These are phyloP conservation scores for Procambarus virginalis DNA, from an alignment of 1,140 invertebrate species.

Conservation along the genomic window DNA sequence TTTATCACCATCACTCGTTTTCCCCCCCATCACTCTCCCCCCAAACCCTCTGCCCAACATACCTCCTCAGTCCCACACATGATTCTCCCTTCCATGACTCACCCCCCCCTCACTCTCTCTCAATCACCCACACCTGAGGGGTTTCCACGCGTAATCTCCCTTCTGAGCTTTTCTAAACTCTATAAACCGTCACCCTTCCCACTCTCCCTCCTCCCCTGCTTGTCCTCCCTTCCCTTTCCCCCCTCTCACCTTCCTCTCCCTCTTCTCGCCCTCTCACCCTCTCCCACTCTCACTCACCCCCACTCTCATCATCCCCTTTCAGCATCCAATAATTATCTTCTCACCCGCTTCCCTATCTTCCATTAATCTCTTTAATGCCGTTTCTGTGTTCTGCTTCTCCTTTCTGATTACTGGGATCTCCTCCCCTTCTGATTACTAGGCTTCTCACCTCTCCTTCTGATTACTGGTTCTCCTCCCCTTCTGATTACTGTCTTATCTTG, in stretches of 20 bases:
- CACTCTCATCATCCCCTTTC: not conserved
- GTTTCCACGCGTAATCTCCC: no score
- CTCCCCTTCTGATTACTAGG: not conserved
- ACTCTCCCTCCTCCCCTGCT: not conserved
- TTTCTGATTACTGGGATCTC: not conserved
- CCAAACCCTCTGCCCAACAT: no score
- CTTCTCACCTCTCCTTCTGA: not conserved
- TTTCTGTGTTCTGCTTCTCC: not conserved
- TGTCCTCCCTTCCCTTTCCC: not conserved
- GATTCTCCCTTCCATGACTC: no score
- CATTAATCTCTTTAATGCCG: not conserved
- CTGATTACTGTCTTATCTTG: no score
- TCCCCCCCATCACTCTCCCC: no score
- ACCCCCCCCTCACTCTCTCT: no score
- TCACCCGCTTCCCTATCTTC: not conserved
- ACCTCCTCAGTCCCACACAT: no score
- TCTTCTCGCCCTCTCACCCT: not conserved
- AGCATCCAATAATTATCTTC: not conserved
- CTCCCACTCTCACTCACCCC: not conserved
- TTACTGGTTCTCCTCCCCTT: not conserved
- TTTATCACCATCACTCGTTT: no score
- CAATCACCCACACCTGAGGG: no score
- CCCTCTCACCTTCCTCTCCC: not conserved
- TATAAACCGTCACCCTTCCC: not conserved
- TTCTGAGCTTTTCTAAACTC: no score